A percentile compares a stretch with the other conserved stretches of the same genome.
Evolutionary conservation across 2,797 vertebrate genomes (phyloP).

Genomic region (Helicolenus hilgendorfi): DNA sequence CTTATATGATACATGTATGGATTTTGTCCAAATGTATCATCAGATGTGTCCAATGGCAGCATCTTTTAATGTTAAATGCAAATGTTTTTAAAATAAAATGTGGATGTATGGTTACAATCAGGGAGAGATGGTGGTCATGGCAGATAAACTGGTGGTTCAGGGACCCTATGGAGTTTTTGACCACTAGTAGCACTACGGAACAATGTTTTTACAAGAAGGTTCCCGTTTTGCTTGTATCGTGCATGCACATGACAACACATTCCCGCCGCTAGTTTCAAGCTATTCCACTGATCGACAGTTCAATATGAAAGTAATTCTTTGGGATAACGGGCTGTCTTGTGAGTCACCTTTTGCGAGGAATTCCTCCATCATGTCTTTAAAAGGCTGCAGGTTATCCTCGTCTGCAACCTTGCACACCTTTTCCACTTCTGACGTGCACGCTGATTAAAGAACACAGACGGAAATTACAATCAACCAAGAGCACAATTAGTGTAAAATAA

Average conservation of each 20-base stretch:
- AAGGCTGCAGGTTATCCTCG: conserved; percentile 95
- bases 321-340: neutral
- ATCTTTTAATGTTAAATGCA: neutral
- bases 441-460: conserved; percentile 77
- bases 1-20: too few species aligned
- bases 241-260: neutral
- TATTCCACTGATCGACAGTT: neutral
- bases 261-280: neutral
- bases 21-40: neutral
- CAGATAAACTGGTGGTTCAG: neutral
- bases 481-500: neutral
- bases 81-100: neutral
- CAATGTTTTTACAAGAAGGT: too few species aligned
- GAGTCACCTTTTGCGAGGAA: conserved; percentile 94
- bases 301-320: too few species aligned
- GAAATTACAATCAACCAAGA: neutral
- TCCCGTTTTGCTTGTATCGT: neutral
- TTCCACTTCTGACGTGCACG: conserved; percentile 94
- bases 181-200: too few species aligned
- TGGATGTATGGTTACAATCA: neutral
- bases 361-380: conserved; percentile 96
- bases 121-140: neutral
- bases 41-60: neutral
- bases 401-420: conserved; percentile 95
- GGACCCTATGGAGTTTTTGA: neutral